Percentiles rank a stretch among this genome's conserved stretches.
These are phyloP conservation scores for Pipra filicauda DNA, from an alignment of 2,113 vertebrate genomes.

Conservation along the genomic window DNA sequence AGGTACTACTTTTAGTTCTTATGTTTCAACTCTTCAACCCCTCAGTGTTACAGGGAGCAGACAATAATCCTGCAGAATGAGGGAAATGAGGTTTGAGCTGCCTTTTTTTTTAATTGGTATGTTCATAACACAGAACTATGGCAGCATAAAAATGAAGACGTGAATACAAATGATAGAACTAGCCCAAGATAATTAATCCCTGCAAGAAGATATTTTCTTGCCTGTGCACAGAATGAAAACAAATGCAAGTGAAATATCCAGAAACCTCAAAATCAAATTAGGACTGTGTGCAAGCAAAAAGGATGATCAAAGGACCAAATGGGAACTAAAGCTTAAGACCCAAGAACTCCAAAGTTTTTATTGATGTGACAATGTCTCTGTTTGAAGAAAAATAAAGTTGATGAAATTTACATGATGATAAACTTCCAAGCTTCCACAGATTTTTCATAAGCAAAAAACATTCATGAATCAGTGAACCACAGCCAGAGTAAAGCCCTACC, in stretches of 20 bases:
- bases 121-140: neutral
- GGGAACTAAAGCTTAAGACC: slow-evolving; percentile 7
- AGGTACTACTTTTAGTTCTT: neutral
- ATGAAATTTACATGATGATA: slow-evolving; percentile 29
- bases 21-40: neutral
- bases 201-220: neutral
- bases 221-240: neutral
- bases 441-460: slow-evolving; percentile 52
- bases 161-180: neutral
- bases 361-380: slow-evolving; percentile 34
- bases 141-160: neutral
- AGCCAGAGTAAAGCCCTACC: slow-evolving; percentile 24
- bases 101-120: neutral
- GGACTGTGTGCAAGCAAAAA: neutral
- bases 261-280: neutral
- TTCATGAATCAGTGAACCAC: slow-evolving; percentile 68
- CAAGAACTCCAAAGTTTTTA: slow-evolving; percentile 54
- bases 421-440: slow-evolving; percentile 53
- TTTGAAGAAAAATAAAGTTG: slow-evolving; percentile 55
- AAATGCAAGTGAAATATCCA: neutral
- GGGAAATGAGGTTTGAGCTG: neutral
- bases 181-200: neutral
- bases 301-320: neutral
- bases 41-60: neutral
- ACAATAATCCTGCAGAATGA: neutral